Conservation (phyloP, 1,140 invertebrate genomes). For the Calliphora vicina region DNA sequence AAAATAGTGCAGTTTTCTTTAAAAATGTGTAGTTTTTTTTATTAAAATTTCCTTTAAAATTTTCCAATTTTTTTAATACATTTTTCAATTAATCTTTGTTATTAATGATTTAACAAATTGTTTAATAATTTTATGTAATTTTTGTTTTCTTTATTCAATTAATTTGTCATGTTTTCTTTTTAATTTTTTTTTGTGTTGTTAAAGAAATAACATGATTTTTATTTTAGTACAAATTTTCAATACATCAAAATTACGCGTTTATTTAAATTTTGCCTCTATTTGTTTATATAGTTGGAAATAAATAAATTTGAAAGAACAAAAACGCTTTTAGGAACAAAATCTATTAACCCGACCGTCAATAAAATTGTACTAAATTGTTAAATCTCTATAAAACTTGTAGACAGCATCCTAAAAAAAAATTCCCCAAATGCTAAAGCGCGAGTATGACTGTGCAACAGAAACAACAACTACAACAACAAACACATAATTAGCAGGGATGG, state of each 20-base stretch:
- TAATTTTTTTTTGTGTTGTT: too few relatives aligned
- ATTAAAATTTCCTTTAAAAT: neutral
- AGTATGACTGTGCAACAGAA: neutral
- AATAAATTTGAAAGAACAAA: neutral
- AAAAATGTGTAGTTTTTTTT: neutral
- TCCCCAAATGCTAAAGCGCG: neutral
- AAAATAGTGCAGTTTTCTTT: neutral
- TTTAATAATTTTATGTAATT: neutral
- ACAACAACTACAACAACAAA: too few relatives aligned
- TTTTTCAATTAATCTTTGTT: neutral
- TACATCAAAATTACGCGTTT: neutral
- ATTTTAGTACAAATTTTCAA: neutral
- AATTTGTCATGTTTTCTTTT: neutral
- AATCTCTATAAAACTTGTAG: neutral
- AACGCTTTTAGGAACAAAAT: neutral
- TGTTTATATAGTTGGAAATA: neutral
- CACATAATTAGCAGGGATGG: too few relatives aligned
- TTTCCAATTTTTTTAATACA: neutral
- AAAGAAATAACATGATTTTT: neutral
- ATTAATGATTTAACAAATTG: neutral
- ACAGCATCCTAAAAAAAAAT: neutral
- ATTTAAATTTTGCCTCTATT: neutral
- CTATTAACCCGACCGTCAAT: neutral
- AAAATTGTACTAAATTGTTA: neutral
- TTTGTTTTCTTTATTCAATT: neutral